These are phyloP conservation scores for Halictus ligatus DNA, from an alignment of 2,888 invertebrate species.

Conservation along the genomic window DNA sequence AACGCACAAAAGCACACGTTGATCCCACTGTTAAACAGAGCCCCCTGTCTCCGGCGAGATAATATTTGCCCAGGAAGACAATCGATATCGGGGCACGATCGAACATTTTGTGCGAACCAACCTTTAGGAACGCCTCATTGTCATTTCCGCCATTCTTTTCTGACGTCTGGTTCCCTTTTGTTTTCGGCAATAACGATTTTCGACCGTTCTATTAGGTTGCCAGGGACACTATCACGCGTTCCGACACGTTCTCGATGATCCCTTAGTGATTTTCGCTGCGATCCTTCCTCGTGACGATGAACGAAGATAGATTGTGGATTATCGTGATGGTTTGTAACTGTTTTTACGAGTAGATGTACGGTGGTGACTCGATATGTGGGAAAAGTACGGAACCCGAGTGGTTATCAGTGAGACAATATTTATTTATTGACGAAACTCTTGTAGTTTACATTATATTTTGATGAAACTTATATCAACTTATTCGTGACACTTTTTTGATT, in stretches of 20 bases:
- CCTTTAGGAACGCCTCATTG: constrained; percentile 1
- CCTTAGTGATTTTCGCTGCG: neutral
- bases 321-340: neutral
- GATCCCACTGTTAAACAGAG: neutral
- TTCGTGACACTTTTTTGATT: too few species aligned
- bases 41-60: constrained; percentile 6
- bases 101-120: constrained; percentile 5
- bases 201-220: neutral
- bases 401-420: too few species aligned
- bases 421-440: too few species aligned
- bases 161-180: neutral
- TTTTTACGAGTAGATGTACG: too few species aligned
- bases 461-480: too few species aligned
- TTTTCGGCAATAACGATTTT: constrained; percentile 4
- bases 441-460: too few species aligned
- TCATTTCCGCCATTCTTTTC: neutral
- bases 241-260: neutral
- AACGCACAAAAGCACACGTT: neutral
- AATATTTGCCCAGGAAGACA: constrained; percentile 25
- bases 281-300: neutral
- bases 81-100: constrained; percentile 10
- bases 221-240: neutral
- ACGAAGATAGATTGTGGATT: neutral
- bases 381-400: too few species aligned
- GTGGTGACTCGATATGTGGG: too few species aligned